phyloP scores from a whole-genome alignment of 2,113 vertebrate genomes.

The Dicentrarchus labrax region DNA sequence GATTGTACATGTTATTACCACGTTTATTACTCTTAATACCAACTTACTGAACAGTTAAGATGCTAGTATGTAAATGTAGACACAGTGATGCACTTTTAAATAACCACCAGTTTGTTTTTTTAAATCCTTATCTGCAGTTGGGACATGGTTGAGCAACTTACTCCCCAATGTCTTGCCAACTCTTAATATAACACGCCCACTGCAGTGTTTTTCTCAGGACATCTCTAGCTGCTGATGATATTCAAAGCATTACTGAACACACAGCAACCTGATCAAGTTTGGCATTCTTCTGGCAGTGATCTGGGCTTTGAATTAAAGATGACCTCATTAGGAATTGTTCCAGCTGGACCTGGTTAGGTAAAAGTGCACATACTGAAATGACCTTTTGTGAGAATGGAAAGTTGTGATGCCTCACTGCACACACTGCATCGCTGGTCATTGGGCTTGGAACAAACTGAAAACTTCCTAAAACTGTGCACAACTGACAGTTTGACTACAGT shows the following conservation, averaged over 20 bases:
- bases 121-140: background rate
- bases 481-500: background rate
- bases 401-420: conserved; percentile 18
- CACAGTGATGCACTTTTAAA: background rate
- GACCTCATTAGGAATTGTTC: conserved; percentile 39
- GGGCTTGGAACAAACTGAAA: conserved; percentile 13
- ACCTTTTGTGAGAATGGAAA: conserved; percentile 41
- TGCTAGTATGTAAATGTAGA: background rate
- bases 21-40: background rate
- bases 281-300: conserved; percentile 25
- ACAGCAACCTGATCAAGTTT: conserved; percentile 10
- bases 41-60: background rate
- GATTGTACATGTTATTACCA: background rate
- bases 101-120: background rate
- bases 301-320: conserved; percentile 51
- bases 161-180: background rate
- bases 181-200: background rate
- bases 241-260: background rate
- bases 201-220: conserved; percentile 10
- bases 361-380: conserved; percentile 30
- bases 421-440: background rate
- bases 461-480: background rate
- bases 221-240: background rate
- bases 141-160: background rate
- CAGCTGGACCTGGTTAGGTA: conserved; percentile 24